These are phyloP conservation scores for Bathynomus jamesi DNA, from an alignment of 1,140 invertebrate genomes.

Conservation along the genomic window DNA sequence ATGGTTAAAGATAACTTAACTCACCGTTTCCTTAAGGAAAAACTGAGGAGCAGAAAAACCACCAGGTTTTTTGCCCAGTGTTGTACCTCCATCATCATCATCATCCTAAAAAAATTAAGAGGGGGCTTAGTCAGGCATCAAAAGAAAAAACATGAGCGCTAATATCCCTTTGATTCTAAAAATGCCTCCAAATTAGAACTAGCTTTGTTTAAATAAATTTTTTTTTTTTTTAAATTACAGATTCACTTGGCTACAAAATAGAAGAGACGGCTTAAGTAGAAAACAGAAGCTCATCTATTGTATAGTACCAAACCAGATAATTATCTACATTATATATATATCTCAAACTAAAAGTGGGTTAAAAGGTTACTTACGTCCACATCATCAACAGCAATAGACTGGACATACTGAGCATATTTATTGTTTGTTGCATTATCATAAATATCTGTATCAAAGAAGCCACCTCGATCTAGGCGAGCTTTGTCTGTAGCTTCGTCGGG, in stretches of 20 bases:
- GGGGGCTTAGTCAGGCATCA: background rate
- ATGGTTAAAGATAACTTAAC: too few relatives aligned
- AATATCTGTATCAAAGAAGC: slow-evolving; percentile 86
- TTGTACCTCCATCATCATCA: slow-evolving; percentile 62
- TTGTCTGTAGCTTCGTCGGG: slow-evolving; percentile 51
- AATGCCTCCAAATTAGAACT: too few relatives aligned
- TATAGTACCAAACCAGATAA: background rate
- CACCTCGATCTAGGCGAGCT: slow-evolving; percentile 78
- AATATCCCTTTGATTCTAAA: too few relatives aligned
- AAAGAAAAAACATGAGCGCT: too few relatives aligned
- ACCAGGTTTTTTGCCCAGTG: slow-evolving; percentile 55
- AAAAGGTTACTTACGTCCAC: slow-evolving; percentile 41
- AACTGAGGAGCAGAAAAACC: slow-evolving; percentile 79
- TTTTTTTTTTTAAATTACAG: too few relatives aligned
- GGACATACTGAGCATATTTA: slow-evolving; percentile 89
- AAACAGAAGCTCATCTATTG: slow-evolving; percentile 8
- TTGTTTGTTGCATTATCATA: slow-evolving; percentile 69
- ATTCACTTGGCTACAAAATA: too few relatives aligned
- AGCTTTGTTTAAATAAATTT: too few relatives aligned
- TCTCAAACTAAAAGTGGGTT: background rate
- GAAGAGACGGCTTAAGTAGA: background rate
- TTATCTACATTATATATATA: background rate
- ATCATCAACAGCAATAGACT: slow-evolving; percentile 90
- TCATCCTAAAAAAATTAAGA: slow-evolving; percentile 59
- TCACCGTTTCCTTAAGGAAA: slow-evolving; percentile 83